Conservation (phyloP, 1,140 invertebrate species). For the Bombus pascuorum region DNA sequence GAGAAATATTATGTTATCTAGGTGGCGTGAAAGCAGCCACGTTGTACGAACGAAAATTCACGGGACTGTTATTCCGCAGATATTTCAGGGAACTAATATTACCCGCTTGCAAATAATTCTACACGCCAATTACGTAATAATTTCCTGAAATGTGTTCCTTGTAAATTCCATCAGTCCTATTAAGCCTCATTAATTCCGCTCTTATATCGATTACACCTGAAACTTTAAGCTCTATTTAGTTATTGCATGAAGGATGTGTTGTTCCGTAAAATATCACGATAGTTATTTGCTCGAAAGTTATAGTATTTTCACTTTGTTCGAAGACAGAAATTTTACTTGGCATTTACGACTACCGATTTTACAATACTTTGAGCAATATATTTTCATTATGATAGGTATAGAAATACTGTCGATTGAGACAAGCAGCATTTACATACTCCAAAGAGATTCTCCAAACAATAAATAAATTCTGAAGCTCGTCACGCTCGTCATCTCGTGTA, state of each 20-base stretch:
- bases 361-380: not conserved
- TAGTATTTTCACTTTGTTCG: too few species aligned
- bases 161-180: not conserved
- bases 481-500: not conserved
- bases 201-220: not conserved
- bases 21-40: not conserved
- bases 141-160: not conserved
- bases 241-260: not conserved
- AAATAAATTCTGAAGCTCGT: not conserved
- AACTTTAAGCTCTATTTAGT: not conserved
- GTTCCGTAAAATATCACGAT: too few species aligned
- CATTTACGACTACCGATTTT: not conserved
- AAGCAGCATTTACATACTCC: not conserved
- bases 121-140: not conserved
- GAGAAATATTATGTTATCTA: conserved; percentile 27
- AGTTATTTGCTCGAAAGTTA: too few species aligned
- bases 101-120: not conserved
- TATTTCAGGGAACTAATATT: not conserved
- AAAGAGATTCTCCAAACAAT: too few species aligned
- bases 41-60: not conserved
- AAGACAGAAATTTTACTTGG: too few species aligned
- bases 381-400: not conserved
- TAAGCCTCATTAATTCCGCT: not conserved
- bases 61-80: not conserved
- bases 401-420: not conserved